Conservation (phyloP, 2,888 invertebrate species). For the Scaptomyza tumidula region DNA sequence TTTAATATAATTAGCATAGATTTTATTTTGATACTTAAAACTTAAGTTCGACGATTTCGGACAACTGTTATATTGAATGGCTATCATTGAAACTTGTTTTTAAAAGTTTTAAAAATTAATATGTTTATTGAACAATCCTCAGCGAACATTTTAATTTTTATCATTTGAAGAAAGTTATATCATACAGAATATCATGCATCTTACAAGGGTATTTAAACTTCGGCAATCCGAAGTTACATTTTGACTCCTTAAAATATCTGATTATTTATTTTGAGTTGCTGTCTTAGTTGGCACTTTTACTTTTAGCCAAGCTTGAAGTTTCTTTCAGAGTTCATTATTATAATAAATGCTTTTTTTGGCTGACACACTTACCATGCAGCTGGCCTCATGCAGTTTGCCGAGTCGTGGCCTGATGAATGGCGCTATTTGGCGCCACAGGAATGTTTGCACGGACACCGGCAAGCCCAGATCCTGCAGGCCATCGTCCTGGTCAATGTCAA, state of each 20-base stretch:
- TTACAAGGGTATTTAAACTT: slow-evolving; percentile 16
- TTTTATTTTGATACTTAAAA: too few species aligned
- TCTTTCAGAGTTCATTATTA: slow-evolving; percentile 1
- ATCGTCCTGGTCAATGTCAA: slow-evolving; percentile 86
- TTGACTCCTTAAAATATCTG: slow-evolving; percentile 16
- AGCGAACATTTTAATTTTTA: too few species aligned
- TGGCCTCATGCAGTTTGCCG: slow-evolving; percentile 98
- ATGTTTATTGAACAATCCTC: too few species aligned
- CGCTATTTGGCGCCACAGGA: slow-evolving; percentile 98
- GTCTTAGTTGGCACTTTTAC: slow-evolving; percentile 30
- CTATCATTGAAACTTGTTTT: too few species aligned
- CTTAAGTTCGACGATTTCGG: too few species aligned
- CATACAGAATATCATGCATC: not conserved
- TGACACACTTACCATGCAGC: slow-evolving; percentile 93
- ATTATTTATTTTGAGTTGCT: slow-evolving; percentile 7
- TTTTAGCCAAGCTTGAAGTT: slow-evolving; percentile 5
- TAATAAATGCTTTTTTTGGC: slow-evolving; percentile 8
- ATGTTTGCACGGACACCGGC: slow-evolving; percentile 98
- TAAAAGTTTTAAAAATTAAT: too few species aligned
- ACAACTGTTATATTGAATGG: too few species aligned
- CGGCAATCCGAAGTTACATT: slow-evolving; percentile 14
- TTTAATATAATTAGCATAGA: too few species aligned
- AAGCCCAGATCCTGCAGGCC: slow-evolving; percentile 90
- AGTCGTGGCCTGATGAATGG: slow-evolving; percentile 98
- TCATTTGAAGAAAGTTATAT: too few species aligned